These are phyloP conservation scores for Nomada flava DNA, from an alignment of 2,888 invertebrate species.

Conservation along the genomic window DNA sequence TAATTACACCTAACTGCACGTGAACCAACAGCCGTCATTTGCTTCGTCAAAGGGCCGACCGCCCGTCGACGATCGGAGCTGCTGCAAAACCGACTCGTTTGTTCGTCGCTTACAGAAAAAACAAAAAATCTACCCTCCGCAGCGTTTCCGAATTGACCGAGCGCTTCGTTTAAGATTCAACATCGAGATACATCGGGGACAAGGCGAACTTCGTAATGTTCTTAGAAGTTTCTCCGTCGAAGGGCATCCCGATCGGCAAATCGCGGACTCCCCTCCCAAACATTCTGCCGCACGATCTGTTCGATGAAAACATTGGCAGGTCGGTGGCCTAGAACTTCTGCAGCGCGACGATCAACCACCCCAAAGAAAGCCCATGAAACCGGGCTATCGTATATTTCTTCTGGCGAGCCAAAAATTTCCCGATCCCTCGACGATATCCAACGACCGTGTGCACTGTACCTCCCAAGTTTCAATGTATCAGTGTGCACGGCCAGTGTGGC, in stretches of 20 bases:
- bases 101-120: not conserved
- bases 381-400: constrained; percentile 45
- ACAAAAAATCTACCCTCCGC: not conserved
- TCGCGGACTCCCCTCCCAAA: not conserved
- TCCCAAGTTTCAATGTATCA: constrained; percentile 39
- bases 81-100: not conserved
- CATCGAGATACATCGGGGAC: not conserved
- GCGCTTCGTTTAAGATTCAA: constrained; percentile 1
- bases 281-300: not conserved
- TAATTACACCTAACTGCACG: constrained; percentile 51
- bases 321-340: constrained; percentile 35
- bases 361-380: constrained; percentile 23
- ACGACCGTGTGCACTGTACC: constrained; percentile 62
- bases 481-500: constrained; percentile 45
- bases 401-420: constrained; percentile 63
- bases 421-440: constrained; percentile 65
- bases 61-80: not conserved
- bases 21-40: constrained; percentile 41
- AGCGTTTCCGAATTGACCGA: not conserved
- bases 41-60: constrained; percentile 12
- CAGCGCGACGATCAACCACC: constrained; percentile 6
- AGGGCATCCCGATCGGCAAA: not conserved
- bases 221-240: not conserved
- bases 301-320: constrained; percentile 22
- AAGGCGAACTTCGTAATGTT: constrained; percentile 1